Evolutionary conservation across 2,113 vertebrate species (phyloP).

Genomic region (Catharus bicknelli): DNA sequence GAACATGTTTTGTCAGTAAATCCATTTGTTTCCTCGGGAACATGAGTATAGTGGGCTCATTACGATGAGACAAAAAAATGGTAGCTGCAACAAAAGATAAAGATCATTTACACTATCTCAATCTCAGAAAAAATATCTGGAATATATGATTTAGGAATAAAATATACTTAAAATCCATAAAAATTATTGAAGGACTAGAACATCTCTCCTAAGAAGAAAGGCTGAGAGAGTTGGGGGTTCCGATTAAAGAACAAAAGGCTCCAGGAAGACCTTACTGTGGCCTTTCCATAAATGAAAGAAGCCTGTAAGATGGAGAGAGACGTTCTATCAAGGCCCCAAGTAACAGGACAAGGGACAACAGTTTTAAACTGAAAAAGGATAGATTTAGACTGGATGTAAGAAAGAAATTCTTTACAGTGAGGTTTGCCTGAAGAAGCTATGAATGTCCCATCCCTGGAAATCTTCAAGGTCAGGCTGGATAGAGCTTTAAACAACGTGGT

Average conservation of each 20-base stretch:
- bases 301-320: neutral
- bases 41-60: neutral
- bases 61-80: neutral
- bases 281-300: neutral
- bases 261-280: accelerated
- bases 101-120: neutral
- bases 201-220: neutral
- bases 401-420: neutral
- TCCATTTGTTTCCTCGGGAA: neutral
- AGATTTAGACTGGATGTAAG: neutral
- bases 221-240: neutral
- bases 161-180: neutral
- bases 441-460: neutral
- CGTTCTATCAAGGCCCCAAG: neutral
- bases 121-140: neutral
- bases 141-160: neutral
- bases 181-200: neutral
- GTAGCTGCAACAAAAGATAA: neutral
- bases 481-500: neutral
- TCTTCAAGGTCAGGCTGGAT: neutral
- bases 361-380: neutral
- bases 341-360: neutral
- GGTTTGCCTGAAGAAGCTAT: neutral
- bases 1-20: neutral
- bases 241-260: neutral